Percentiles rank a stretch among this genome's conserved stretches.
These are phyloP conservation scores for Allygus modestus DNA, from an alignment of 2,888 invertebrate genomes.

Conservation along the genomic window DNA sequence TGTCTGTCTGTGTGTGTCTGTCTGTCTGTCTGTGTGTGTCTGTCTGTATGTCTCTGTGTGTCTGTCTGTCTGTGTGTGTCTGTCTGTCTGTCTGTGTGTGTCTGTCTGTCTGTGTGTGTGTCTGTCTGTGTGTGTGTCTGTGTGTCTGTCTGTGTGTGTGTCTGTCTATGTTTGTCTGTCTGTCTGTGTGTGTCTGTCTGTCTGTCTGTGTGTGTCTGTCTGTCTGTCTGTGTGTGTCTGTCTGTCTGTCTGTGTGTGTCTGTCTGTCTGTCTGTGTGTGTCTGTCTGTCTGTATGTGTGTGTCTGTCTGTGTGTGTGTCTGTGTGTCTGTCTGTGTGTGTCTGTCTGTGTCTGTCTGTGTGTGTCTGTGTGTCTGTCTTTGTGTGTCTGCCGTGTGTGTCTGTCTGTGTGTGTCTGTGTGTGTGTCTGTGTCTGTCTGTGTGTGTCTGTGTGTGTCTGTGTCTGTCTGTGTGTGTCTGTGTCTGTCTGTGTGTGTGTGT, in stretches of 20 bases:
- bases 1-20: too few species aligned
- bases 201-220: conserved; percentile 7
- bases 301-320: not conserved
- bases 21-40: too few species aligned
- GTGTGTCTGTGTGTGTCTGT: too few species aligned
- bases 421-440: not conserved
- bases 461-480: too few species aligned
- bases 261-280: conserved; percentile 42
- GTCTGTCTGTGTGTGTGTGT: too few species aligned
- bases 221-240: conserved; percentile 30
- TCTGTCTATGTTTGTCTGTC: not conserved
- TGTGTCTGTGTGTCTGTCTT: conserved; percentile 57
- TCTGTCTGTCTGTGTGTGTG: too few species aligned
- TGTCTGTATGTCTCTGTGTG: too few species aligned
- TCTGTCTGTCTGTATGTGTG: conserved; percentile 11
- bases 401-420: conserved; percentile 11
- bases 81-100: too few species aligned
- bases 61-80: too few species aligned
- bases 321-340: not conserved
- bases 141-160: too few species aligned
- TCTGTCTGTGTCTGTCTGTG: conserved; percentile 63
- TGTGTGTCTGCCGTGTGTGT: not conserved
- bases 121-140: too few species aligned
- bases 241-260: conserved; percentile 16
- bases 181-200: conserved; percentile 25